Percentiles rank a stretch among this genome's conserved stretches.
Evolutionary conservation across 92 coral and sea anemone species (phyloP).

Genomic region (Anthopleura xanthogrammica): DNA sequence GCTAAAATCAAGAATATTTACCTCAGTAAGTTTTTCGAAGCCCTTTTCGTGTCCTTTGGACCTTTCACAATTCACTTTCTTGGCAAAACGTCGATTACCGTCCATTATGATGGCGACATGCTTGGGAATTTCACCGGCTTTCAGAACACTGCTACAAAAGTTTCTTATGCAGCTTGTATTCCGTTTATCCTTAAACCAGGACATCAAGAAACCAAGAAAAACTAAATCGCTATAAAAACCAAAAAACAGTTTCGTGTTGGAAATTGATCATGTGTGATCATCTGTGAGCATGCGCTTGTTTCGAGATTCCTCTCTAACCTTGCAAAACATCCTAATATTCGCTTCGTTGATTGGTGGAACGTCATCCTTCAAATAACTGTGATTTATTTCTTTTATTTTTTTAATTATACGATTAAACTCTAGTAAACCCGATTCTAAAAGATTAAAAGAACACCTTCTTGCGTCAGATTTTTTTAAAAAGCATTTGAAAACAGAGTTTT

Average conservation of each 20-base stretch:
- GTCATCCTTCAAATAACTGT: background rate
- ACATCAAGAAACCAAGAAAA: conserved; percentile 36
- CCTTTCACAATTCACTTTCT: conserved; percentile 83
- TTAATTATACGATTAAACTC: no score
- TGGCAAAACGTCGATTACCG: conserved; percentile 96
- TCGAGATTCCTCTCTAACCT: background rate
- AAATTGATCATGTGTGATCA: background rate
- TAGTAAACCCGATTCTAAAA: background rate
- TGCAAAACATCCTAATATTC: conserved; percentile 3
- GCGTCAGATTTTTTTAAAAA: background rate
- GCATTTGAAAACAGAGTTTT: background rate
- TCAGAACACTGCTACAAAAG: conserved; percentile 90
- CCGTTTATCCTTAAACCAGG: conserved; percentile 78
- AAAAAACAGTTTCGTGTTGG: conserved; percentile 5
- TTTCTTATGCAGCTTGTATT: conserved; percentile 71
- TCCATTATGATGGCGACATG: conserved; percentile 99
- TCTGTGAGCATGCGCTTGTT: conserved; percentile 63
- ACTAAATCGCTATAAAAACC: background rate
- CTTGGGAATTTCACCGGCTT: conserved; percentile 84
- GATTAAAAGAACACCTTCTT: background rate
- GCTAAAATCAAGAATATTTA: background rate
- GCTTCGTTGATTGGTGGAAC: conserved; percentile 14
- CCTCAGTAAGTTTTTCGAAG: conserved; percentile 95
- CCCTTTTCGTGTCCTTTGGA: conserved; percentile 99
- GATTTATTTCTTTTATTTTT: background rate